Evolutionary conservation across 2,888 invertebrate genomes (phyloP).

Genomic region (Sarcophaga carnaria): DNA sequence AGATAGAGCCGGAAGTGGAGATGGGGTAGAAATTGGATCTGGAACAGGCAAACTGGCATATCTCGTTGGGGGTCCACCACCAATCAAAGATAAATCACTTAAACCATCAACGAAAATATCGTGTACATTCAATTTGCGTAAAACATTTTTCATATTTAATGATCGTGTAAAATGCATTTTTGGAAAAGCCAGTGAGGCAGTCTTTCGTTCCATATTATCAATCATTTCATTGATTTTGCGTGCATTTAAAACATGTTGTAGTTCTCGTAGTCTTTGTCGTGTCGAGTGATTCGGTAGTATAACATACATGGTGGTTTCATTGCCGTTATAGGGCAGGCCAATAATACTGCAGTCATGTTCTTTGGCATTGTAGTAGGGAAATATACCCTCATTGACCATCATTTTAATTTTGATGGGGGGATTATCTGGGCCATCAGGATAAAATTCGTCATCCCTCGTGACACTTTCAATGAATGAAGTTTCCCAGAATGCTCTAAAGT

Average conservation of each 20-base stretch:
- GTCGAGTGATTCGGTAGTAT: constrained; percentile 84
- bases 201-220: constrained; percentile 77
- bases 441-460: constrained; percentile 83
- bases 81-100: constrained; percentile 87
- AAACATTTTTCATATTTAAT: constrained; percentile 84
- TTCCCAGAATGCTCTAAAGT: constrained; percentile 86
- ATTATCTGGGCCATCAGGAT: constrained; percentile 81
- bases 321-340: constrained; percentile 86
- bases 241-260: constrained; percentile 82
- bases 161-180: constrained; percentile 87
- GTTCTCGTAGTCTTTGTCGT: constrained; percentile 80
- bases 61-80: constrained; percentile 71
- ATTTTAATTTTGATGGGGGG: constrained; percentile 82
- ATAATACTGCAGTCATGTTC: constrained; percentile 84
- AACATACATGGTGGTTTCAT: constrained; percentile 85
- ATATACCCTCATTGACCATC: constrained; percentile 86
- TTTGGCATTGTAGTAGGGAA: constrained; percentile 83
- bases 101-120: constrained; percentile 85
- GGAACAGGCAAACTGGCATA: not conserved
- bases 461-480: constrained; percentile 83
- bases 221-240: constrained; percentile 81
- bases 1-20: not conserved
- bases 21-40: constrained; percentile 2
- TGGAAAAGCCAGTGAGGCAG: constrained; percentile 85
- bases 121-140: constrained; percentile 83